Evolutionary conservation across 1,140 invertebrate species (phyloP), one percentile per base, ranked within the genome.

Genomic region (Ips typographus): DNA sequence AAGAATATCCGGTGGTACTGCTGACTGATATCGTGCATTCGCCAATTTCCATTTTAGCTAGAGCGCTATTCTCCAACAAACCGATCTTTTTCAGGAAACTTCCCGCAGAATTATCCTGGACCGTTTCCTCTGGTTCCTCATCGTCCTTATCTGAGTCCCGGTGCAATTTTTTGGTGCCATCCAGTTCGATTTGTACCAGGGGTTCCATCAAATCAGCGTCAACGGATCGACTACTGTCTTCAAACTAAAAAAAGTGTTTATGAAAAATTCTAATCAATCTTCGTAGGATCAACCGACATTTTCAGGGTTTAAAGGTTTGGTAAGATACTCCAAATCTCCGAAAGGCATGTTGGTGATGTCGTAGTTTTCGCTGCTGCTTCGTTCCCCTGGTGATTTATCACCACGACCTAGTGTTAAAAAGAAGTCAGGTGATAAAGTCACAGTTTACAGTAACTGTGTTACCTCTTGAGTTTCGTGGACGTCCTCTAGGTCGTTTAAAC

Each of bases 241-340:
- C 60, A 58, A 61, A 56, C 57, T 64, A 55, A 43, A 22, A 56
- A 40, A 51, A 22, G 22, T 22, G 22, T 22, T 22, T 36, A 61
- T 41, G 36, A 43, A 61, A 3, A 61, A 6, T 38, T 61, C 22
- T 42, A 43, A n/a, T 62, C 7, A 47, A 62, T 22, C 6, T 47
- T 47, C 4, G 8, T 37, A 36, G 41, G 6, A 38, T 47, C 36
- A 36, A 57, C 53, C 64, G 38, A 71, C 52, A 40, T 44, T 40
- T 5, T 68, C 47, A 2, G 6, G n/a, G 22, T 61, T 68, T 1
- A 73, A 53, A 3, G 73, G 67, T 73, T 73, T 76, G 6, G 84
- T 85, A n/a, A 85, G 76, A 74, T 85, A 85, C 0, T 82, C 82
- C 74, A 85, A 82, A 73, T 85, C 84, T 22, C 84, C 84, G 76